These are phyloP conservation scores for Phenacoccus solenopsis DNA, from an alignment of 1,140 invertebrate genomes.

Conservation along the genomic window DNA sequence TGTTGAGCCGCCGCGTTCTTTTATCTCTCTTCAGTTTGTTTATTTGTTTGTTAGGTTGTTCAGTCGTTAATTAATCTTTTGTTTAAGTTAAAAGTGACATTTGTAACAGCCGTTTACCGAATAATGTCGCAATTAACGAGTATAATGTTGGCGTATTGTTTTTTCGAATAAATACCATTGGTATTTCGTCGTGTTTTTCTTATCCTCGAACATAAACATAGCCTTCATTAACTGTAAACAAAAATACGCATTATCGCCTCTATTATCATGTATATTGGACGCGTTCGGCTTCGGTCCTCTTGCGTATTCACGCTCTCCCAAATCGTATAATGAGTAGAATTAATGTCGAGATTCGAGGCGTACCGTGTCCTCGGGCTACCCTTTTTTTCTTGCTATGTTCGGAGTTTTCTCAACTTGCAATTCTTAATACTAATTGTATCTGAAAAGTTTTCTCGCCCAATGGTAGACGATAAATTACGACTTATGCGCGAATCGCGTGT, in stretches of 20 bases:
- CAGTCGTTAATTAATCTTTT: conserved; percentile 15
- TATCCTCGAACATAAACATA: background rate
- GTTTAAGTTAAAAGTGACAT: conserved; percentile 16
- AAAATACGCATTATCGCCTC: conserved; percentile 8
- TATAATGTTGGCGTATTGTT: conserved; percentile 9
- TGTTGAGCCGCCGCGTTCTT: background rate
- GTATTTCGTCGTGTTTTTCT: background rate
- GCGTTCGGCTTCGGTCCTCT: background rate
- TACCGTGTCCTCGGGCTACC: no score
- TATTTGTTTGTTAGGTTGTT: conserved; percentile 7
- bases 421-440: no score
- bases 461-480: no score
- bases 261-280: background rate
- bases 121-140: conserved; percentile 12
- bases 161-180: background rate
- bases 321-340: background rate
- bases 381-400: no score
- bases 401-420: no score
- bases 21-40: conserved; percentile 2
- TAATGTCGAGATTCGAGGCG: no score
- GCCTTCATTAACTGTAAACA: conserved; percentile 12
- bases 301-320: background rate
- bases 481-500: no score
- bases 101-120: conserved; percentile 14
- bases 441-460: no score